Base-by-base conservation (phyloP, 2,888 invertebrate species). In the Calameuta pallipes region DNA sequence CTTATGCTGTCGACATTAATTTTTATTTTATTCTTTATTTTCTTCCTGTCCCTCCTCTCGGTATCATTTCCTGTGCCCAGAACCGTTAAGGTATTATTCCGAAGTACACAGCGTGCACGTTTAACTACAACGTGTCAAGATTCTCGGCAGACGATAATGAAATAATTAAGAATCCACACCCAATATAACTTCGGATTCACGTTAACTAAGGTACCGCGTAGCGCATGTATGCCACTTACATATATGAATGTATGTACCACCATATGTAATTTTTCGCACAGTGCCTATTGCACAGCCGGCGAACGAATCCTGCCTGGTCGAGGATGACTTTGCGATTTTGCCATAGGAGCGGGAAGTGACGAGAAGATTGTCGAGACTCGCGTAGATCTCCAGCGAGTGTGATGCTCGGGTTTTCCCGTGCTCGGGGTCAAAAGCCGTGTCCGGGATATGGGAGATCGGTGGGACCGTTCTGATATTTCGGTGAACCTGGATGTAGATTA, bases 351-450 rank as follows among this genome's bases (percentile, higher is more conserved):
- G 74, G 76, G 75, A 78, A 76, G 78, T 68, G 69, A 76, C 73
- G 73, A 73, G 69, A 34, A 35, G 74, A 74, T 74, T 35, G 74
- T 33, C 74, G 34, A 74, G 74, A 74, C n/a, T n/a, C 74, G 23
- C 56, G 56, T 56, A 56, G 56, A 56, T 56, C 56, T 23, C 69
- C 74, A 73, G 73, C 41, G 79, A 76, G 79, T 76, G 76, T 79
- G 79, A 79, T 76, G 79, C 41, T 74, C 79, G 76, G 79, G 76
- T 76, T 79, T 79, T 79, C 77, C 79, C 76, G 73, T 12, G 9
- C 4, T 41, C 73, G 76, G 56, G 79, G 76, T 79, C 79, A 74
- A 31, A 79, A 76, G 79, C 76, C 79, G 76, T 36, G 78, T 78
- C 78, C 78, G 76, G 78, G 78, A 78, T 74, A 76, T 76, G 33